Evolutionary conservation across 2,797 vertebrate genomes (phyloP).

Genomic region (Oreonectes daqikongensis): DNA sequence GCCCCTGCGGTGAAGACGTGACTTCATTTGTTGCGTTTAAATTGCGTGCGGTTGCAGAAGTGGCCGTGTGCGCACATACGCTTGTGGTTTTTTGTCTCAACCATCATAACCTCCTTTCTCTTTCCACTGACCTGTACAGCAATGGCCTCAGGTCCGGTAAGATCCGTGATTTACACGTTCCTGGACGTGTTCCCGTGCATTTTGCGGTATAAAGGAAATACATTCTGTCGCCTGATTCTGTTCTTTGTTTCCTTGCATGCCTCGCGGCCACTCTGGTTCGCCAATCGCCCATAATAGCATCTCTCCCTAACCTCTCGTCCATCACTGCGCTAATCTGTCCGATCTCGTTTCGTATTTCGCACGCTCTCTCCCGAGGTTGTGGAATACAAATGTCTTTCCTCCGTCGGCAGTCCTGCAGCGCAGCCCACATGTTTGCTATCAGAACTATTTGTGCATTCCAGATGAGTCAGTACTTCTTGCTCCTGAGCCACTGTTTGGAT

Average conservation of each 20-base stretch:
- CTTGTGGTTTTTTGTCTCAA: slow-evolving; percentile 18
- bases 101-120: slow-evolving; percentile 1
- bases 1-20: slow-evolving; percentile 28
- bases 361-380: slow-evolving; percentile 17
- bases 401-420: slow-evolving; percentile 46
- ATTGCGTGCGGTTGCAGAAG: slow-evolving; percentile 28
- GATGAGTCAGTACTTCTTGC: slow-evolving; percentile 59
- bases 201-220: neutral
- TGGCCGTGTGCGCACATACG: neutral
- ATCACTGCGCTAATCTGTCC: slow-evolving; percentile 40
- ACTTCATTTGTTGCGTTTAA: slow-evolving; percentile 35
- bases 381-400: slow-evolving; percentile 46
- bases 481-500: slow-evolving; percentile 57
- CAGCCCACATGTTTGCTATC: slow-evolving; percentile 60
- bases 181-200: slow-evolving; percentile 13
- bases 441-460: slow-evolving; percentile 53
- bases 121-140: slow-evolving; percentile 12
- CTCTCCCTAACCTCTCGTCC: slow-evolving; percentile 23
- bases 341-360: slow-evolving; percentile 36
- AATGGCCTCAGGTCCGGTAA: slow-evolving; percentile 4
- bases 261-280: slow-evolving; percentile 27
- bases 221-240: slow-evolving; percentile 7
- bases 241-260: slow-evolving; percentile 19
- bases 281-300: slow-evolving; percentile 13
- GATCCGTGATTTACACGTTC: slow-evolving; percentile 26